Conservation (phyloP, 2,113 vertebrate species). For the Microcebus tavaratra region DNA sequence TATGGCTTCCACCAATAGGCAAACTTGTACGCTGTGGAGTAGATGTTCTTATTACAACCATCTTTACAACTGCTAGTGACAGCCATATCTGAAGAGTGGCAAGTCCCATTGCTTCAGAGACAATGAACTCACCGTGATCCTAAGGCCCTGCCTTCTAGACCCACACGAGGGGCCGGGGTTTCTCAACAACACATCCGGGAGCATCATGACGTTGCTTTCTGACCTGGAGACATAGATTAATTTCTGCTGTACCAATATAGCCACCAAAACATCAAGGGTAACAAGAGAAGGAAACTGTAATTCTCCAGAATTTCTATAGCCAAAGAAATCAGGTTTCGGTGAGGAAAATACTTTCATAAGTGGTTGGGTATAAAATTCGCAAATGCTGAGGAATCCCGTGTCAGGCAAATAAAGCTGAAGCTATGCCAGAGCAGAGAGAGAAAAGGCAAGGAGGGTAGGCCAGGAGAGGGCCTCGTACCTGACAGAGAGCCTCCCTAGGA, state of each 20-base stretch:
- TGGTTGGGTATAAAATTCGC: neutral
- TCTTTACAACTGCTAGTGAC: neutral
- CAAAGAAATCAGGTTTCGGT: neutral
- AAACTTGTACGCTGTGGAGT: neutral
- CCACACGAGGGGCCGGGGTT: fast-evolving
- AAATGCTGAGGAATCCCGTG: neutral
- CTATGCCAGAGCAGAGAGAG: neutral
- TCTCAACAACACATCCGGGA: neutral
- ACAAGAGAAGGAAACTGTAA: neutral
- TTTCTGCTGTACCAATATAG: neutral
- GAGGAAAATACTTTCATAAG: neutral
- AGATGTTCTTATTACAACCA: neutral
- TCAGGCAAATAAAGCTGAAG: neutral
- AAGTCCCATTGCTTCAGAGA: neutral
- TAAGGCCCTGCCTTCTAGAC: too few relatives aligned
- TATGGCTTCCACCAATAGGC: neutral
- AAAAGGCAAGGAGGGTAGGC: neutral
- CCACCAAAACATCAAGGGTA: neutral
- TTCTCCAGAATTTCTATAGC: neutral
- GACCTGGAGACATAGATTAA: neutral
- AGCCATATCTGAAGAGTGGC: neutral
- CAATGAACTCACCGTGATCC: neutral
- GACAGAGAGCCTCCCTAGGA: too few relatives aligned
- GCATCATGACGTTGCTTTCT: neutral
- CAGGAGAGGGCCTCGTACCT: neutral